phyloP scores from a whole-genome alignment of 2,888 invertebrate species.

The Ornithoptera alexandrae region DNA sequence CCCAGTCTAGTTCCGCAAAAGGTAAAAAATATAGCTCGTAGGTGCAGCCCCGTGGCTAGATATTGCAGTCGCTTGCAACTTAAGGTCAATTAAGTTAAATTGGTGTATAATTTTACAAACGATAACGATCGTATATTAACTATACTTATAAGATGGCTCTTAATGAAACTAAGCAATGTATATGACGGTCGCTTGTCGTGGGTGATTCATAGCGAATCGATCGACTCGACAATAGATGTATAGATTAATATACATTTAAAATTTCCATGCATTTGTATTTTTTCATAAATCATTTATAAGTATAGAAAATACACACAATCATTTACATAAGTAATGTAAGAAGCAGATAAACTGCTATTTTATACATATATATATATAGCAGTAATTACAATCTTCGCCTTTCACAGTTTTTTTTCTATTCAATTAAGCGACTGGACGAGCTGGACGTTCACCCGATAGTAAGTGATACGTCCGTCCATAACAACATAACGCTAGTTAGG shows the following conservation, averaged over 20 bases:
- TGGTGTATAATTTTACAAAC: constrained; percentile 10
- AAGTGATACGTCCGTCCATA: no score
- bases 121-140: constrained; percentile 16
- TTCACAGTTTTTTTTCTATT: no score
- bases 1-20: constrained; percentile 40
- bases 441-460: no score
- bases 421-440: no score
- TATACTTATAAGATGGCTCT: constrained; percentile 7
- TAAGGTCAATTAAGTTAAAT: constrained; percentile 23
- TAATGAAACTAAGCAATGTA: constrained; percentile 7
- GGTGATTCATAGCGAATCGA: constrained; percentile 2
- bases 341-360: no score
- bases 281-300: no score
- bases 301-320: no score
- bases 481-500: no score
- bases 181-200: background rate
- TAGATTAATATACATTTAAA: background rate
- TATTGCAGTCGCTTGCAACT: constrained; percentile 25
- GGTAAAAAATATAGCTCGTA: constrained; percentile 35
- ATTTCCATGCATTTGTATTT: background rate
- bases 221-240: background rate
- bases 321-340: no score
- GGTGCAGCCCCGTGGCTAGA: constrained; percentile 35
- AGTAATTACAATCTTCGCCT: no score
- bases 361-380: no score